A percentile compares a stretch with the other conserved stretches of the same genome.
These are phyloP conservation scores for Schizopygopsis pylzovi DNA, from an alignment of 2,797 vertebrate species.

Conservation along the genomic window DNA sequence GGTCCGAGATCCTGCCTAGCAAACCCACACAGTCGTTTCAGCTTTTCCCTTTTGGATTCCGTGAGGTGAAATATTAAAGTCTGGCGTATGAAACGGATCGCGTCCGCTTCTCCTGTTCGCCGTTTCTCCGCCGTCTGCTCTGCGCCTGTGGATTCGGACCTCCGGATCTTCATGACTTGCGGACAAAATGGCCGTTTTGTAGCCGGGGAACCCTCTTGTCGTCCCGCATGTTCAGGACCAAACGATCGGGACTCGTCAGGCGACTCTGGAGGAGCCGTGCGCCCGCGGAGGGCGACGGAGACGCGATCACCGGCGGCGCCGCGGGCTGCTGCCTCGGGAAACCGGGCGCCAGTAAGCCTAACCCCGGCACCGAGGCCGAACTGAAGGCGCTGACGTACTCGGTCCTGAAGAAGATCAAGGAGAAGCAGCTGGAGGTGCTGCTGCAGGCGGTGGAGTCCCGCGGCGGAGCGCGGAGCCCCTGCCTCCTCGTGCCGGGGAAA, in stretches of 20 bases:
- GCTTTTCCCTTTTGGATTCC: slow-evolving; percentile 36
- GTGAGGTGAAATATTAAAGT: slow-evolving; percentile 74
- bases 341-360: slow-evolving; percentile 82
- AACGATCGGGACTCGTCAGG: slow-evolving; percentile 98
- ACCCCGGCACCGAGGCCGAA: slow-evolving; percentile 89
- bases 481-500: slow-evolving; percentile 88
- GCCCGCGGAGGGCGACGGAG: slow-evolving; percentile 91
- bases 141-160: slow-evolving; percentile 88
- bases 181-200: slow-evolving; percentile 96
- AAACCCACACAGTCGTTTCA: not conserved
- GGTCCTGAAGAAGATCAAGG: slow-evolving; percentile 92
- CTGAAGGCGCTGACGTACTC: slow-evolving; percentile 93
- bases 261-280: slow-evolving; percentile 98
- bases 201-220: slow-evolving; percentile 92
- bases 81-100: slow-evolving; percentile 91
- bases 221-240: slow-evolving; percentile 99
- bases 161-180: slow-evolving; percentile 98
- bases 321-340: slow-evolving; percentile 93
- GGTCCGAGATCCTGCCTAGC: not conserved
- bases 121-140: slow-evolving; percentile 76
- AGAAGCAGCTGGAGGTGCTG: slow-evolving; percentile 92
- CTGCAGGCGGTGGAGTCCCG: slow-evolving; percentile 94
- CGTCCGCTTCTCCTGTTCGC: slow-evolving; percentile 78
- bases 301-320: slow-evolving; percentile 78
- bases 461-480: slow-evolving; percentile 89